Evolutionary conservation across 2,113 vertebrate genomes (phyloP).

Genomic region (Motacilla tschutschensis): DNA sequence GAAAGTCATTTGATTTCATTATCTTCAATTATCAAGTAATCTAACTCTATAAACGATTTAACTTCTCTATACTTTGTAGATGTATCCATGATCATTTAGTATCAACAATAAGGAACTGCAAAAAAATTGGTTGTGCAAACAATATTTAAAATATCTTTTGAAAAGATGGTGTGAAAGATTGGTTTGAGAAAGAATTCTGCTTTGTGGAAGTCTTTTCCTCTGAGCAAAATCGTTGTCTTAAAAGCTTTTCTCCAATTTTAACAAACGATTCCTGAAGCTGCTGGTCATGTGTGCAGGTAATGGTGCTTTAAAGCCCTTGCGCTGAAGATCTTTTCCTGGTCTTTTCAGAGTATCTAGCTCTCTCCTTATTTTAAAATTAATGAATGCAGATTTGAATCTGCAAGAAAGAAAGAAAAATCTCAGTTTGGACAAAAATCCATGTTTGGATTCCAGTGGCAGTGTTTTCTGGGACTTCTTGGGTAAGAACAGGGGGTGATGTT

Average conservation of each 20-base stretch:
- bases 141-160: neutral
- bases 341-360: neutral
- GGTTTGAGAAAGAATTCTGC: neutral
- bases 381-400: neutral
- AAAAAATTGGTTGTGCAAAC: neutral
- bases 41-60: neutral
- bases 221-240: neutral
- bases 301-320: neutral
- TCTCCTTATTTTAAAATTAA: neutral
- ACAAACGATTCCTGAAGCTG: neutral
- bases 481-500: neutral
- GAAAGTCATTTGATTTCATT: neutral
- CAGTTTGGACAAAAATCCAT: neutral
- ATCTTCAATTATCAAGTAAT: neutral
- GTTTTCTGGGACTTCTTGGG: neutral
- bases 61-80: rapidly evolving
- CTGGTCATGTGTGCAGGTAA: neutral
- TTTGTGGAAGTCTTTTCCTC: neutral
- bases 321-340: neutral
- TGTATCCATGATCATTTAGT: neutral
- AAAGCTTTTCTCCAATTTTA: neutral
- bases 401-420: neutral
- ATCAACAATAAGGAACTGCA: neutral
- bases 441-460: neutral
- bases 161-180: neutral